Evolutionary conservation across 2,797 vertebrate genomes (phyloP).

Genomic region (Squalus acanthias): DNA sequence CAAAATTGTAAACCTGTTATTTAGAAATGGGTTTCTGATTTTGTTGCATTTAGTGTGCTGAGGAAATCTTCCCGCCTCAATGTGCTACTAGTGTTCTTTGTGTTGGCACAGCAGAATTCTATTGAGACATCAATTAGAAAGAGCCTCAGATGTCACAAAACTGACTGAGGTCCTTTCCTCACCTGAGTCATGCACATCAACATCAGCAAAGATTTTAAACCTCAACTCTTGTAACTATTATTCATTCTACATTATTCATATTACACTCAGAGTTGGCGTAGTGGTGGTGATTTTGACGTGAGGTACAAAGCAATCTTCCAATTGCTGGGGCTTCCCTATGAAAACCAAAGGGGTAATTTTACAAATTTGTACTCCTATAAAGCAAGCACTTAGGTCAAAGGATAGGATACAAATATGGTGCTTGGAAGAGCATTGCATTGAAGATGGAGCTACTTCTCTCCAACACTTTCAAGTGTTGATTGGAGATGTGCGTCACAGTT

Average conservation of each 20-base stretch:
- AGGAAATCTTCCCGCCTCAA: background rate
- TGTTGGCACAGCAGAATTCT: background rate
- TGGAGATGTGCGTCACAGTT: background rate
- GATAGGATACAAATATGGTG: background rate
- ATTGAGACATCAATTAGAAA: background rate
- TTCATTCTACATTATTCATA: background rate
- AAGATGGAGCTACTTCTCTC: background rate
- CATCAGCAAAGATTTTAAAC: background rate
- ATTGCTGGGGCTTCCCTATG: background rate
- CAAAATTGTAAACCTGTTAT: background rate
- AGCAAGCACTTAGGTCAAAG: background rate
- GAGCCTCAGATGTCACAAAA: background rate
- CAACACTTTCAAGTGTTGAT: background rate
- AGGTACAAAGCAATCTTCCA: background rate
- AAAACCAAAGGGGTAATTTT: background rate
- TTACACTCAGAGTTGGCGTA: background rate
- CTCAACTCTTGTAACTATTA: background rate
- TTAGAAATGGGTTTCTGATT: background rate
- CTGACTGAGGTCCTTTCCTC: background rate
- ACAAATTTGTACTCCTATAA: background rate
- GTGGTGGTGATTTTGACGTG: background rate
- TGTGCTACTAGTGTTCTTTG: background rate
- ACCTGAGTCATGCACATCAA: background rate
- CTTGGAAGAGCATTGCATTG: background rate
- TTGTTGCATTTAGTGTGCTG: background rate